Evolutionary conservation across 2,113 vertebrate species (phyloP), one percentile per base, ranked within the genome.

Genomic region (Zingel zingel): DNA sequence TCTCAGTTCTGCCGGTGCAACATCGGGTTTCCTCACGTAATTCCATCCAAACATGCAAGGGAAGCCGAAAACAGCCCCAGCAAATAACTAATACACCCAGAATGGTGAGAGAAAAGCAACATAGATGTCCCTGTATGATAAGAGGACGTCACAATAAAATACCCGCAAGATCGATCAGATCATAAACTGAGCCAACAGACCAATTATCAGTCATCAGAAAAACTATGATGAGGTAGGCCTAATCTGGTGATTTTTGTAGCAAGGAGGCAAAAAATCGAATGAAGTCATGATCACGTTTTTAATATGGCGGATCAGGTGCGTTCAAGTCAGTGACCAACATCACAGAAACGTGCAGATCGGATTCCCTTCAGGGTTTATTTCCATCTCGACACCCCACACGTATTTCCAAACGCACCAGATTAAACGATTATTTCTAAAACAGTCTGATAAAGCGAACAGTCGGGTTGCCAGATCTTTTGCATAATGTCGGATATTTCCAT

Each of bases 231-330:
- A 11, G 39, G 0, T 43, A 0, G 19, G 2, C 8, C 0, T 16
- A 3, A 45, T 30, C 1, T 36, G 19, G 21, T 21, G 33, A 11
- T 14, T 15, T 2, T 21, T 63, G 21, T 18, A 18, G 15, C 14
- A 11, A 21, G 3, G 51, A 27, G 14, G 33, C 4, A 25, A 21
- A 33, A 59, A 53, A 53, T 77, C 10, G 9, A 47, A 19, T 14
- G 39, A 68, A 51, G 9, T 21, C 47, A 13, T n/a, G 69, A 59
- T 83, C 70, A 81, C 77, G 81, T 83, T 62, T 77, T 70, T 51
- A 14, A 93, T 65, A 92, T 93, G 91, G 86, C 88, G 87, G 84
- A 86, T 84, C 87, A 93, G 88, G 87, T 91, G 89, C 80, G 89
- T 86, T 91, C 73, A 86, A 63, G 57, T 58, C n/a, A 6, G 21